Evolutionary conservation across 2,113 vertebrate species (phyloP).

Genomic region (Mystacornis crossleyi): DNA sequence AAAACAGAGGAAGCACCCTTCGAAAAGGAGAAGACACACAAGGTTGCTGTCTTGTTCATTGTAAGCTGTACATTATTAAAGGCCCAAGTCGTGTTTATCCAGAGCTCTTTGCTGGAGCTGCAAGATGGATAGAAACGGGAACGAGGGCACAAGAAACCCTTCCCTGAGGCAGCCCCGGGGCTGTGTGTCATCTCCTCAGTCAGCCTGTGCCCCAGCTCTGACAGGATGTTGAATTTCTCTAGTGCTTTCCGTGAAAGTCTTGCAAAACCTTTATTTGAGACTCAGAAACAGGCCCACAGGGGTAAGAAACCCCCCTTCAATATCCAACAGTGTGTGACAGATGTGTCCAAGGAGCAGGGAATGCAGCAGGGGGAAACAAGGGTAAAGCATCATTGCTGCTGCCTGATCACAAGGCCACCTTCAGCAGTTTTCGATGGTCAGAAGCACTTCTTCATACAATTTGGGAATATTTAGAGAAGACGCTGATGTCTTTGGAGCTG

Average conservation of each 20-base stretch:
- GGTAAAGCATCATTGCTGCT: neutral
- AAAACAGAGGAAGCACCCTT: neutral
- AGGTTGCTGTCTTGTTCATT: neutral
- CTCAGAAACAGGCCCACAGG: rapidly evolving
- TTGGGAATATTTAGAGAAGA: neutral
- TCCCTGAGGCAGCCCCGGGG: neutral
- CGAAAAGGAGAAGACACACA: neutral
- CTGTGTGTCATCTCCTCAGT: neutral
- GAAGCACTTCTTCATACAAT: rapidly evolving
- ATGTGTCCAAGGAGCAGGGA: rapidly evolving
- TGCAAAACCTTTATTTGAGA: neutral
- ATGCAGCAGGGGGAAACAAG: neutral
- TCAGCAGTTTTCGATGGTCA: neutral
- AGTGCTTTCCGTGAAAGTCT: neutral
- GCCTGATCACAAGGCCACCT: neutral
- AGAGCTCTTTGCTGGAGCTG: neutral
- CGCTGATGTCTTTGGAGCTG: neutral
- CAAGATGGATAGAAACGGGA: neutral
- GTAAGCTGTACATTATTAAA: slow-evolving; percentile 22
- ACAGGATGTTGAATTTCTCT: neutral
- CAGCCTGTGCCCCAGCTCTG: neutral
- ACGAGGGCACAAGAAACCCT: neutral
- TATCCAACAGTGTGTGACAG: neutral
- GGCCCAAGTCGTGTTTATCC: neutral
- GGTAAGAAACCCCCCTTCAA: neutral